Evolutionary conservation across 2,113 vertebrate genomes (phyloP).

Genomic region (Campylorhamphus procurvoides): DNA sequence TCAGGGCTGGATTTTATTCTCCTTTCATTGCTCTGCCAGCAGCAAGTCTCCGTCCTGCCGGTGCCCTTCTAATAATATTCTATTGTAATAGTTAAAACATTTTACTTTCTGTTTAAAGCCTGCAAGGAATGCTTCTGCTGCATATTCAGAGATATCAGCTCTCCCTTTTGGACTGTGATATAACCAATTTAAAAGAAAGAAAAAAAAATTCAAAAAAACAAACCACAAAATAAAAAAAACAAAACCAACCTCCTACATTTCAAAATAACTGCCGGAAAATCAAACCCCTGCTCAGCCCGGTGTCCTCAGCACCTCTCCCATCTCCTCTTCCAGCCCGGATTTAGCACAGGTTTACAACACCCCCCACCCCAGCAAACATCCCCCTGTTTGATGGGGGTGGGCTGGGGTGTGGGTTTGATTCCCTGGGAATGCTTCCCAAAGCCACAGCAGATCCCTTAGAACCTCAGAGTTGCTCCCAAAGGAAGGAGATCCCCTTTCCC

Average conservation of each 20-base stretch:
- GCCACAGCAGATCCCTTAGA: background rate
- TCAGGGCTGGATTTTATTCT: background rate
- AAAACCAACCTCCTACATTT: background rate
- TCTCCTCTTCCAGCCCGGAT: background rate
- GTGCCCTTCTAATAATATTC: background rate
- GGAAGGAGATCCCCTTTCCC: fast-evolving
- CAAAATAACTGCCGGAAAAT: background rate
- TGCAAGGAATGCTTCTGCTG: background rate
- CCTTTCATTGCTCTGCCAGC: background rate
- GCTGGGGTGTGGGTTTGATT: background rate
- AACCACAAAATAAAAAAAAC: too few species aligned
- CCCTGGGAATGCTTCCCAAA: fast-evolving
- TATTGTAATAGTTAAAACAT: background rate
- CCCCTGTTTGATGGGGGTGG: background rate
- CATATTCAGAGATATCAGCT: background rate
- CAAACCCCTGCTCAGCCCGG: background rate
- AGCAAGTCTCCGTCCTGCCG: background rate
- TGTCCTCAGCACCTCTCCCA: background rate
- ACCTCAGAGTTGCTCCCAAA: background rate
- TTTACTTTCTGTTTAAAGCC: background rate
- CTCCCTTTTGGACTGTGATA: background rate
- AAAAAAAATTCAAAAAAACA: too few species aligned
- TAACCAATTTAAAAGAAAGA: background rate
- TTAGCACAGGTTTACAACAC: background rate
- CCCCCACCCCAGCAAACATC: background rate